Conservation (phyloP, 2,797 vertebrate genomes). For the Eulemur mongoz region DNA sequence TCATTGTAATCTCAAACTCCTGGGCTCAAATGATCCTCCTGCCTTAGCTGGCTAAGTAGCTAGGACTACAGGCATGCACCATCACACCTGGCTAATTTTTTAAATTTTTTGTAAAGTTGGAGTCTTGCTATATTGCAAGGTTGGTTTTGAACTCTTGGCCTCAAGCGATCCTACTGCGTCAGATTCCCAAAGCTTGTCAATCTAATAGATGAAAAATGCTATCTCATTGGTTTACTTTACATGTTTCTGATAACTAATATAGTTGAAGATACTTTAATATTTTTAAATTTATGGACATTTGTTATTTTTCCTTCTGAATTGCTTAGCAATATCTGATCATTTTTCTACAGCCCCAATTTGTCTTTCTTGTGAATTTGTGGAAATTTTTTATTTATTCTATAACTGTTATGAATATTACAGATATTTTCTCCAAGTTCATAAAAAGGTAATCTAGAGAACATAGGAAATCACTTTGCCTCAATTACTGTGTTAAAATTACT, state of each 20-base stretch:
- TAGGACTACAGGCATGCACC: too few species aligned
- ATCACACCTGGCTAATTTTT: too few species aligned
- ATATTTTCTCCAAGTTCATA: neutral
- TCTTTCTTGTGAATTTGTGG: slow-evolving; percentile 38
- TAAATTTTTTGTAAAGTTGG: too few species aligned
- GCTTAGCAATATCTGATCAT: neutral
- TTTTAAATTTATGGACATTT: neutral
- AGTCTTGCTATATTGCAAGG: too few species aligned
- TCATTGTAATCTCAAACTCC: too few species aligned
- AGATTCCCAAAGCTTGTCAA: neutral
- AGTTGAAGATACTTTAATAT: neutral
- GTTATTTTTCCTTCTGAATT: slow-evolving; percentile 1
- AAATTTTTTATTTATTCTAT: neutral
- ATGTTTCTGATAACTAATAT: neutral
- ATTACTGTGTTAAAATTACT: slow-evolving; percentile 2
- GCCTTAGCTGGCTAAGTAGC: too few species aligned
- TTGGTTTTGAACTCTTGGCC: too few species aligned
- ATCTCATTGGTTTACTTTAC: neutral
- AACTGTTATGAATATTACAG: neutral
- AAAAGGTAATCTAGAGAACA: neutral
- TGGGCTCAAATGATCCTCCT: too few species aligned
- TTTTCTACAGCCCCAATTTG: neutral
- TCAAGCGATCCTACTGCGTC: too few species aligned
- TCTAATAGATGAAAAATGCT: neutral
- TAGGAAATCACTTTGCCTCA: neutral